phyloP scores from a whole-genome alignment of 2,888 invertebrate species.

The Machimus atricapillus region DNA sequence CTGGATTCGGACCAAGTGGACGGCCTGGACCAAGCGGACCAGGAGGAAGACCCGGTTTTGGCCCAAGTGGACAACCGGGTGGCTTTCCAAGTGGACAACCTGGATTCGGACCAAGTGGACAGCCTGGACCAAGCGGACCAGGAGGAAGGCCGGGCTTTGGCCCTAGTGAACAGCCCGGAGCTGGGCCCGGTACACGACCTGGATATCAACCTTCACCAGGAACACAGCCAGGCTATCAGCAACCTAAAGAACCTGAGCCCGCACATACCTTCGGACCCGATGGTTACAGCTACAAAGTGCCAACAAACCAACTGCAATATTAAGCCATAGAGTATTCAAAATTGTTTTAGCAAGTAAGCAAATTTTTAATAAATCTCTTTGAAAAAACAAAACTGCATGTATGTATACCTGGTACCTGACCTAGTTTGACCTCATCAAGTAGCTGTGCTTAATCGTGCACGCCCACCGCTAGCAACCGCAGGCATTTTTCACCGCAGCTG shows the following conservation, averaged over 20 bases:
- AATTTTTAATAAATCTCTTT: not conserved
- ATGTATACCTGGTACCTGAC: not conserved
- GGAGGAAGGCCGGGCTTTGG: not conserved
- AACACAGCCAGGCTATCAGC: not conserved
- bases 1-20: not conserved
- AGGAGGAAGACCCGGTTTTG: not conserved
- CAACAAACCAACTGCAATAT: conserved; percentile 56
- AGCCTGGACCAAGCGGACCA: not conserved
- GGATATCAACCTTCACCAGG: not conserved
- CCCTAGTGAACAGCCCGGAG: not conserved
- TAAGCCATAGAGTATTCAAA: conserved; percentile 2
- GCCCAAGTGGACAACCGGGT: not conserved
- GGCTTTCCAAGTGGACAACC: not conserved
- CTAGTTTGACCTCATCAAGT: not conserved
- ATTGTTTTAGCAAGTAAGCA: not conserved
- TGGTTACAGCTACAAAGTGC: conserved; percentile 61
- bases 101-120: not conserved
- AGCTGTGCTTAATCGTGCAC: not conserved
- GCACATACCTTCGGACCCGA: conserved; percentile 54
- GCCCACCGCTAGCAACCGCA: not conserved
- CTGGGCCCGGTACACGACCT: not conserved
- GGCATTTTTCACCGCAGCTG: not conserved
- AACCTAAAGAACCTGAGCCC: conserved; percentile 39
- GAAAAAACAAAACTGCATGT: no score
- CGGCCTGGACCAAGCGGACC: not conserved